A percentile compares a stretch with the other conserved stretches of the same genome.
phyloP scores from a whole-genome alignment of 2,797 vertebrate genomes.

The Carduelis carduelis region DNA sequence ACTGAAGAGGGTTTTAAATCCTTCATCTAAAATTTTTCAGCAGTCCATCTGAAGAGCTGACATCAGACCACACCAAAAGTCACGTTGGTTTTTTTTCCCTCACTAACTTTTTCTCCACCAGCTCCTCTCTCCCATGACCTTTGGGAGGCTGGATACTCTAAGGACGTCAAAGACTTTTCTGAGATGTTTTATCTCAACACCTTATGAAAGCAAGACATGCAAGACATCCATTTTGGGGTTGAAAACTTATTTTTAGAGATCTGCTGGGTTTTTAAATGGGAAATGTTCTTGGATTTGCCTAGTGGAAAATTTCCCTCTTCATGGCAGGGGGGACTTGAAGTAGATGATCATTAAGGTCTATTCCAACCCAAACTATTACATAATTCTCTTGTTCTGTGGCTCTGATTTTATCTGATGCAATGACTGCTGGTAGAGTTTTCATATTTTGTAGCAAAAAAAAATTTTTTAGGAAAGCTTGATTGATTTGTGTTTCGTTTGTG shows the following conservation, averaged over 20 bases:
- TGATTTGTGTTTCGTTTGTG: neutral
- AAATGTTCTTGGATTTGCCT: neutral
- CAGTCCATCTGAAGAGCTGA: neutral
- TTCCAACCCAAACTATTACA: neutral
- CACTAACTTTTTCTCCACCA: neutral
- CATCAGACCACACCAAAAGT: neutral
- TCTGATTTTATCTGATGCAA: neutral
- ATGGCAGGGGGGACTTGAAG: accelerated
- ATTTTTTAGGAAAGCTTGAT: neutral
- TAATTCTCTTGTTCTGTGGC: neutral
- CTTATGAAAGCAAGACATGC: neutral
- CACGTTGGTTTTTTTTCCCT: neutral
- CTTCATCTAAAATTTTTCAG: neutral
- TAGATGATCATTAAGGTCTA: neutral
- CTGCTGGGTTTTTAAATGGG: neutral
- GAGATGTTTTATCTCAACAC: neutral
- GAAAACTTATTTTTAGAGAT: neutral
- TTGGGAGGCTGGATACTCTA: neutral
- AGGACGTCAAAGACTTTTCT: neutral
- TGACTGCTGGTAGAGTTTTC: neutral
- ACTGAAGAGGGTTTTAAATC: neutral
- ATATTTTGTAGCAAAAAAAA: accelerated
- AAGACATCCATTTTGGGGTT: neutral
- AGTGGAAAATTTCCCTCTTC: neutral
- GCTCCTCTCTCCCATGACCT: neutral